Evolutionary conservation across 1,140 invertebrate species (phyloP), one percentile per base, ranked within the genome.

Genomic region (Lepidurus packardi): DNA sequence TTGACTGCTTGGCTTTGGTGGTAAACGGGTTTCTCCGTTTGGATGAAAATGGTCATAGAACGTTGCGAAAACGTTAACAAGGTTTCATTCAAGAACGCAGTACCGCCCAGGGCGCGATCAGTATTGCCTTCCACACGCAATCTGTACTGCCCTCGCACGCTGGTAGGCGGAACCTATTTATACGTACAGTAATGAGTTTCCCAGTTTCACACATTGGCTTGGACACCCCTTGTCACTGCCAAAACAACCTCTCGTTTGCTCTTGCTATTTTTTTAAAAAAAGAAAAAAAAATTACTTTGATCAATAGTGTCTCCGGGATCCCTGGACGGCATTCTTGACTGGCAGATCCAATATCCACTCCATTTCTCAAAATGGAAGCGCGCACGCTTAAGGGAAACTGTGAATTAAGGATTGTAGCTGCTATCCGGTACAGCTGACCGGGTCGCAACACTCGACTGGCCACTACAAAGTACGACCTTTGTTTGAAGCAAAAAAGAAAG

Each of bases 1-100:
- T 90, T 87, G 0, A 98, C 92, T 92, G 86, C 82, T 84, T 98
- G 93, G 2, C 94, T 91, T 85, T 97, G 96, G 89, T 92, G 97
- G 82, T 98, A 98, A 0, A 97, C 90, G 0, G 96, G 95, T 84
- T 97, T 97, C 83, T 98, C 95, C 77, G 94, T 91, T 85, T 98
- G 96, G 81, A 98, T 92, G 81, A 98, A 95, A 80, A 98, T 94
- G 0, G 96, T 95, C 92, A 96, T 95, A 8, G 94, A 95, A n/a
- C 93, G 85, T 82, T 93, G 92, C 0, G 92, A 94, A 83, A 96
- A 96, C 24, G 65, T 76, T 25, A 84, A 80, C 43, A 81, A 24
- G 1, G 83, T 85, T 79, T 85, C 84, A 77, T 86, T 85, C 21
- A 82, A 78, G 84, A 96, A 96, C 0, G 93, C 92, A 21, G 91